Conservation (phyloP, 2,888 invertebrate species). For the Andrena flavipes region DNA sequence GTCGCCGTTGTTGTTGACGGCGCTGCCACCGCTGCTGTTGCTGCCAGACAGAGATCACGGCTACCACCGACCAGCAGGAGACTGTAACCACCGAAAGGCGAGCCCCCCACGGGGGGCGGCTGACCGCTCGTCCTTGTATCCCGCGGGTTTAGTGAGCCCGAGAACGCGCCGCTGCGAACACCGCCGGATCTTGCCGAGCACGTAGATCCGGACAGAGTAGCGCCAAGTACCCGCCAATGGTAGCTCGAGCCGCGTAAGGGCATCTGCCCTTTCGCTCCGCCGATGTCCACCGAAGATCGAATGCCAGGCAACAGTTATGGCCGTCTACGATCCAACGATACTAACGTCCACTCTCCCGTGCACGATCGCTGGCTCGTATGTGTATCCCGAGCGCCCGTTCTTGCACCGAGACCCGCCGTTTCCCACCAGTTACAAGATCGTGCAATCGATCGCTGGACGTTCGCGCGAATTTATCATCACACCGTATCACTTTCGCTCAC, state of each 20-base stretch:
- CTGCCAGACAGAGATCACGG: slow-evolving; percentile 43
- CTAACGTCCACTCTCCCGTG: background rate
- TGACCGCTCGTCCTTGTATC: slow-evolving; percentile 44
- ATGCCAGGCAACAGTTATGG: slow-evolving; percentile 62
- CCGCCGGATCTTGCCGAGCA: slow-evolving; percentile 47
- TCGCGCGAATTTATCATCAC: slow-evolving; percentile 40
- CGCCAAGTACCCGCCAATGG: slow-evolving; percentile 55
- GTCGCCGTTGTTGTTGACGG: slow-evolving; percentile 65
- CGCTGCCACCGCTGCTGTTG: slow-evolving; percentile 41
- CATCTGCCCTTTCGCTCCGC: slow-evolving; percentile 66
- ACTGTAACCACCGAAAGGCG: slow-evolving; percentile 14
- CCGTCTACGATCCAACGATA: slow-evolving; percentile 41
- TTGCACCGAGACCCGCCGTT: background rate
- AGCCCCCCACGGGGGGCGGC: slow-evolving; percentile 47
- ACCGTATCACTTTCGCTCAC: slow-evolving; percentile 55
- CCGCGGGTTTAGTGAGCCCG: slow-evolving; percentile 4
- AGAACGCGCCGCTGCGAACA: background rate
- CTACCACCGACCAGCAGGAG: slow-evolving; percentile 11
- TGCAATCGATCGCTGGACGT: slow-evolving; percentile 5
- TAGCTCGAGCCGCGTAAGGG: slow-evolving; percentile 59
- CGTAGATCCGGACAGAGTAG: slow-evolving; percentile 59
- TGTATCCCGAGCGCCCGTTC: background rate
- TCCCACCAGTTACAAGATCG: background rate
- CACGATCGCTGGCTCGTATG: slow-evolving; percentile 5
- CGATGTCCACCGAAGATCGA: slow-evolving; percentile 49